phyloP scores from a whole-genome alignment of 2,888 invertebrate genomes.

The Galerucella pusilla region DNA sequence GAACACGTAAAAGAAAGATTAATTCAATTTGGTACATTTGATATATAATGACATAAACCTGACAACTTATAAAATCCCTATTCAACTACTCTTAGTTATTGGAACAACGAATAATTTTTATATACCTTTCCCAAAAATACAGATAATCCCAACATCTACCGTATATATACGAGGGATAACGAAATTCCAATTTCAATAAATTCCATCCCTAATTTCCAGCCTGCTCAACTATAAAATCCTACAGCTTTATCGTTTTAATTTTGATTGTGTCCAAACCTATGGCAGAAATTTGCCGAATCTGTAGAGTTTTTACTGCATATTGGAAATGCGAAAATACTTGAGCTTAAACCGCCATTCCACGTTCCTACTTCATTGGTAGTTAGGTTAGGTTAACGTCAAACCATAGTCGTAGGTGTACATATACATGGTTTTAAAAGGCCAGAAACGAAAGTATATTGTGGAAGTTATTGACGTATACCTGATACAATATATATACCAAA shows the following conservation, averaged over 20 bases:
- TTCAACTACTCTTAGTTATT: too few species aligned
- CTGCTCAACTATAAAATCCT: conserved; percentile 25
- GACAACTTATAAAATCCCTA: too few species aligned
- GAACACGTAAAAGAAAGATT: too few species aligned
- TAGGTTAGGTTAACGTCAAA: neutral
- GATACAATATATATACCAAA: too few species aligned
- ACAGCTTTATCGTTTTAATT: conserved; percentile 52
- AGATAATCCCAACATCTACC: conserved; percentile 2
- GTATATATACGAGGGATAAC: conserved; percentile 9
- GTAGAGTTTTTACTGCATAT: conserved; percentile 30
- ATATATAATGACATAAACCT: too few species aligned
- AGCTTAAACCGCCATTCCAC: conserved; percentile 4
- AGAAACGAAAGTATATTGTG: too few species aligned
- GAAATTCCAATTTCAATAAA: conserved; percentile 24
- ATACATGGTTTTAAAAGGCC: neutral
- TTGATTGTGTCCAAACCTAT: conserved; percentile 44
- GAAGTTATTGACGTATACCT: too few species aligned
- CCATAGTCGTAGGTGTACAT: conserved; percentile 12
- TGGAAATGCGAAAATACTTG: conserved; percentile 24
- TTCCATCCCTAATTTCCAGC: conserved; percentile 6
- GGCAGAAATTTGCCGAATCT: conserved; percentile 16
- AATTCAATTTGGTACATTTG: too few species aligned
- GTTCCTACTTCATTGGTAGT: conserved; percentile 20
- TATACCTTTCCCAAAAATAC: neutral
- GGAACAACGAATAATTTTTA: too few species aligned